These are phyloP conservation scores for Parochlus steinenii DNA, from an alignment of 2,888 invertebrate genomes.

Conservation along the genomic window DNA sequence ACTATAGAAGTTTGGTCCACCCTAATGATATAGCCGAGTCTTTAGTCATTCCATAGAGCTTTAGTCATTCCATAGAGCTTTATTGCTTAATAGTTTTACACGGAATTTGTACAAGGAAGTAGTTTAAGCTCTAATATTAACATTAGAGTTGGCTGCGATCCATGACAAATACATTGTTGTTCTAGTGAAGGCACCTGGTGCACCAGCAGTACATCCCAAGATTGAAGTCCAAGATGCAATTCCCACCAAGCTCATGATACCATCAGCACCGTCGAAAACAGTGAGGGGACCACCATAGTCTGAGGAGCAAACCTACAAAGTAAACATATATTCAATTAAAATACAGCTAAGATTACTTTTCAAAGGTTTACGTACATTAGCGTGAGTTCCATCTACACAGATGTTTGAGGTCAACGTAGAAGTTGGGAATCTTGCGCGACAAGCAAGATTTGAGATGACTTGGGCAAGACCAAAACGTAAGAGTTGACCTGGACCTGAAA, in stretches of 20 bases:
- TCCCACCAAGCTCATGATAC: conserved; percentile 14
- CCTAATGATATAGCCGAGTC: too few species aligned
- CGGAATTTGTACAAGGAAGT: too few species aligned
- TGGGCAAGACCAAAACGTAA: not conserved
- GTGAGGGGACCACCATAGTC: conserved; percentile 17
- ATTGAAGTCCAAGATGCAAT: conserved; percentile 15
- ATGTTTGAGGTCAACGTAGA: not conserved
- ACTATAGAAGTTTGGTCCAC: too few species aligned
- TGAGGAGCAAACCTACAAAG: conserved; percentile 13
- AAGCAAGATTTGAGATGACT: conserved; percentile 1
- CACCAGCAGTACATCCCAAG: conserved; percentile 15
- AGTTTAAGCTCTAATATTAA: conserved; percentile 3
- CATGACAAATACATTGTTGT: conserved; percentile 14
- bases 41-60: too few species aligned
- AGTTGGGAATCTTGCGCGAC: conserved; percentile 4
- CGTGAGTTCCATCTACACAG: conserved; percentile 1
- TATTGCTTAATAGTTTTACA: too few species aligned
- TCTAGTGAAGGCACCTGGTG: conserved; percentile 15
- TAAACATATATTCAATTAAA: not conserved
- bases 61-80: too few species aligned
- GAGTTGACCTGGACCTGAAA: not conserved
- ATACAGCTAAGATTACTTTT: not conserved
- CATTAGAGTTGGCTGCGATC: conserved; percentile 14
- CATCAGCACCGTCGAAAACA: conserved; percentile 11
- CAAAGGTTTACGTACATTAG: not conserved